Evolutionary conservation across 2,888 invertebrate species (phyloP), one percentile per base, ranked within the genome.

Genomic region (Tachina grossa): DNA sequence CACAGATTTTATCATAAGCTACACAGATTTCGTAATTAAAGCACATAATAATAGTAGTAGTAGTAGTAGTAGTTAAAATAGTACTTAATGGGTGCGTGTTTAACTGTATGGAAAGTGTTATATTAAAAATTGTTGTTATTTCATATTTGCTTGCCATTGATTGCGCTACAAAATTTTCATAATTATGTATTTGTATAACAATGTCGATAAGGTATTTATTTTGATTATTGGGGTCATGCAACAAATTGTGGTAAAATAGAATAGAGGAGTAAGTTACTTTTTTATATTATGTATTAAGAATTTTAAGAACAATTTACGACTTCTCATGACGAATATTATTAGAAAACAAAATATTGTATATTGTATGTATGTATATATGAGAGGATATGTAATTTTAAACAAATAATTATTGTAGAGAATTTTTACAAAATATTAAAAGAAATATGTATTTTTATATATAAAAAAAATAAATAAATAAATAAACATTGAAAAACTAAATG

Each of bases 161-260:
- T 55, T 22, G 53, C 43, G 3, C 19, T 43, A 55, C 22, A 55
- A 13, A 43, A 71, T 31, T 6, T 31, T 57, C 14, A 31, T 47
- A 65, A 45, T 13, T 8, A 16, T 53, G 19, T 8, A 19, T 61
- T 39, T 61, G 22, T 61, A 55, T 63, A 22, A 65, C 6, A 47
- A 45, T 63, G n/a, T 39, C 39, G 39, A 57, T 57, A 57, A 31
- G 49, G 14, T 57, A 31, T 31, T 22, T 13, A 31, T 59, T 39
- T 59, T 59, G 19, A 47, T 65, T 65, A 71, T n/a, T 47, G 57
- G 57, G 13, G 22, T 57, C 71, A 71, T 71, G 71, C 71, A 71
- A 71, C 22, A 71, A 71, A 71, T 22, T 59, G 31, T 39, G 39
- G 59, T 22, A 39, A n/a, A n/a, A 59, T n/a, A 59, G 31, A 31